A percentile compares a stretch with the other conserved stretches of the same genome.
Evolutionary conservation across 2,888 invertebrate genomes (phyloP).

Genomic region (Cyrtodaria siliqua): DNA sequence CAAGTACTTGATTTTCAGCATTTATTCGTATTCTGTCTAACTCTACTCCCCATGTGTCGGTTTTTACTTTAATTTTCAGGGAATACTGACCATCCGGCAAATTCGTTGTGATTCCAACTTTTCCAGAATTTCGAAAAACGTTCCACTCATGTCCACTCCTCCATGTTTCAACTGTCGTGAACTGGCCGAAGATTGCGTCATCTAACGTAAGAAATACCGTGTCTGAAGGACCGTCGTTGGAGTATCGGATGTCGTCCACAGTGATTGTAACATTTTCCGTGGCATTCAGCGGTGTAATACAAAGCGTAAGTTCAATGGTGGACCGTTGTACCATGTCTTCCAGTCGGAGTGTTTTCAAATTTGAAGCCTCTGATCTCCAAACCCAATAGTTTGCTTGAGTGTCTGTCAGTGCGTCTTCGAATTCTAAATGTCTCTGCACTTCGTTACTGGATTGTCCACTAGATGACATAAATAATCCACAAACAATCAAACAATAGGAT

Average conservation of each 20-base stretch:
- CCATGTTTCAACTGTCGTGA: constrained; percentile 43
- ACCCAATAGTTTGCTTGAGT: constrained; percentile 31
- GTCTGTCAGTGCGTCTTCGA: constrained; percentile 30
- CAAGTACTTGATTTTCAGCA: constrained; percentile 42
- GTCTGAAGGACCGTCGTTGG: constrained; percentile 57
- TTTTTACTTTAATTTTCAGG: constrained; percentile 27
- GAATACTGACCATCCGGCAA: constrained; percentile 27
- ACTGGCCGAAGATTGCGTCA: constrained; percentile 19
- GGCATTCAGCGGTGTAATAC: constrained; percentile 19
- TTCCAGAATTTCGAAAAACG: constrained; percentile 47
- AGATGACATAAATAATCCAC: too few relatives aligned
- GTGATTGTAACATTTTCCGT: constrained; percentile 22
- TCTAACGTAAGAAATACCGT: constrained; percentile 14
- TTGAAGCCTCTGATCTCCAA: constrained; percentile 50
- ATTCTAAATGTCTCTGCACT: constrained; percentile 47
- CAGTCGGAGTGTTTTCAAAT: constrained; percentile 32
- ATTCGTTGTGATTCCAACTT: constrained; percentile 8
- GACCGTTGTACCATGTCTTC: constrained; percentile 16
- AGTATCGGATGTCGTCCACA: constrained; percentile 46
- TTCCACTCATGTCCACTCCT: constrained; percentile 54
- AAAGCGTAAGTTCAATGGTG: constrained; percentile 24
- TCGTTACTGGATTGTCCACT: too few relatives aligned
- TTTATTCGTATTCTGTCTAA: constrained; percentile 48
- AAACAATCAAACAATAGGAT: too few relatives aligned
- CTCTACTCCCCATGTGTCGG: constrained; percentile 55